phyloP scores from a whole-genome alignment of 2,888 invertebrate species.

The Coenonympha arcania region DNA sequence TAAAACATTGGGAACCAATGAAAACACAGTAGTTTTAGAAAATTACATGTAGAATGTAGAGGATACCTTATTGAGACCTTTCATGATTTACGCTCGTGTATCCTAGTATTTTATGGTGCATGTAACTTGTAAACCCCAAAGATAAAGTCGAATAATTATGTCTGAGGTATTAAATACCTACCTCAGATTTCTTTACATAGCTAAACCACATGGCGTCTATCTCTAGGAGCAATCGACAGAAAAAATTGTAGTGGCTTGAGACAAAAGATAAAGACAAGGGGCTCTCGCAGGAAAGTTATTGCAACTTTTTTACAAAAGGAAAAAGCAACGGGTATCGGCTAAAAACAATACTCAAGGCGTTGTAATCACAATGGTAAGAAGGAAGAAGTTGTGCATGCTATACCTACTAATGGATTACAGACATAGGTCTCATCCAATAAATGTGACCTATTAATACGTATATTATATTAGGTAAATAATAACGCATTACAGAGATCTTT shows the following conservation, averaged over 20 bases:
- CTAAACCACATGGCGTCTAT: not conserved
- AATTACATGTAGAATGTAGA: conserved; percentile 40
- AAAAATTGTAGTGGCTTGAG: not conserved
- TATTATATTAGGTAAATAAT: too few species aligned
- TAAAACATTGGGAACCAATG: conserved; percentile 56
- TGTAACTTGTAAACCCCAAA: too few species aligned
- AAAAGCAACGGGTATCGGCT: not conserved
- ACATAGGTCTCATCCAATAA: not conserved
- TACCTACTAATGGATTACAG: not conserved
- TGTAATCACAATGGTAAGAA: not conserved
- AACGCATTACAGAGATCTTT: not conserved
- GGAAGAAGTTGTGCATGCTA: conserved; percentile 24
- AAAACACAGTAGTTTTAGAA: conserved; percentile 65
- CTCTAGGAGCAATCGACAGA: not conserved
- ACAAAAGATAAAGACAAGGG: not conserved
- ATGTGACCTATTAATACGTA: too few species aligned
- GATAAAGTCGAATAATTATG: too few species aligned
- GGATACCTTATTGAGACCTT: not conserved
- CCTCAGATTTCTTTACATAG: not conserved
- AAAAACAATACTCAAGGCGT: conserved; percentile 1
- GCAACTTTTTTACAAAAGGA: conserved; percentile 2
- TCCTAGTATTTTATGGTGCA: too few species aligned
- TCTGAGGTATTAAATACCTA: too few species aligned
- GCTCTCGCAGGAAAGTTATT: conserved; percentile 5
- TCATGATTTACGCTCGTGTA: not conserved